phyloP scores from a whole-genome alignment of 1,140 invertebrate genomes.

The Panagrolaimus sp. region DNA sequence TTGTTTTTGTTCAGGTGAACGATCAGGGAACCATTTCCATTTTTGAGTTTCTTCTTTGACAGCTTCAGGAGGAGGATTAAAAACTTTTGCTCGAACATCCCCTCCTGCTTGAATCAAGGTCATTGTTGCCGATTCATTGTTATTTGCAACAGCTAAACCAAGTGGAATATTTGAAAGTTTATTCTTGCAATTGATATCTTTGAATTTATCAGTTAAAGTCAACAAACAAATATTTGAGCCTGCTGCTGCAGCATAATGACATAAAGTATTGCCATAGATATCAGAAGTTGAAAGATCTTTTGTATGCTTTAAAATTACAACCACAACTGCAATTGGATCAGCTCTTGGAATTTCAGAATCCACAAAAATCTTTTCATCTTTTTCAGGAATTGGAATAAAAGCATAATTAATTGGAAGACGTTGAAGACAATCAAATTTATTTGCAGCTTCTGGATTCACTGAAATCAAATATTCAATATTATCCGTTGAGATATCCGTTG shows the following conservation, averaged over 20 bases:
- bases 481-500: not conserved
- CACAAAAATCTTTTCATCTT: not conserved
- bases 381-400: not conserved
- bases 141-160: not conserved
- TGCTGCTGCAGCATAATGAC: slow-evolving; percentile 3
- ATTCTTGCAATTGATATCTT: not conserved
- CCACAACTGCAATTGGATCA: not conserved
- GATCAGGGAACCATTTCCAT: not conserved
- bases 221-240: not conserved
- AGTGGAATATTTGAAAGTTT: not conserved
- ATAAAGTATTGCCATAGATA: not conserved
- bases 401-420: not conserved
- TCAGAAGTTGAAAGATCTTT: not conserved
- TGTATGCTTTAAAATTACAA: not conserved
- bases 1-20: not conserved
- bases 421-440: not conserved
- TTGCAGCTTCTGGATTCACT: not conserved
- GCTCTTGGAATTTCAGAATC: not conserved
- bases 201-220: not conserved
- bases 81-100: not conserved
- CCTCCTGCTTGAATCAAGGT: not conserved
- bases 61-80: not conserved
- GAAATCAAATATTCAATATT: not conserved
- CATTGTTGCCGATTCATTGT: not conserved
- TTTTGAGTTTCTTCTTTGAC: not conserved